Evolutionary conservation across 1,140 invertebrate species (phyloP).

Genomic region (Drosophila varians): DNA sequence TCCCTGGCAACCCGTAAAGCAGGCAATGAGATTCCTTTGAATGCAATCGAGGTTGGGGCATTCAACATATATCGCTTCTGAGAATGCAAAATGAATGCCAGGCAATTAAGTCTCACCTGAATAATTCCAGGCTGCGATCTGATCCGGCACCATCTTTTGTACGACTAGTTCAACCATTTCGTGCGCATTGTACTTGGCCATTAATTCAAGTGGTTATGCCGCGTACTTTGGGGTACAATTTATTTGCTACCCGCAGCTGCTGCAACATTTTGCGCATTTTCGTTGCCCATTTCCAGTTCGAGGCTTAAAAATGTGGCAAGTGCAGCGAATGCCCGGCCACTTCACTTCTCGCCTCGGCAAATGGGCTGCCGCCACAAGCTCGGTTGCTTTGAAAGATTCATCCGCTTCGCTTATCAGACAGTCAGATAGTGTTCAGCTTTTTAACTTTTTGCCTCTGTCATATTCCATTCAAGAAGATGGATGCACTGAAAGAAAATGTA

Average conservation of each 20-base stretch:
- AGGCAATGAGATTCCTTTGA: constrained; percentile 1
- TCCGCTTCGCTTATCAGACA: constrained; percentile 60
- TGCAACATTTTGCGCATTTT: constrained; percentile 62
- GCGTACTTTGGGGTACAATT: constrained; percentile 37
- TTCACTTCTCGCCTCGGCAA: constrained; percentile 1
- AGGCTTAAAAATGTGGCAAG: constrained; percentile 38
- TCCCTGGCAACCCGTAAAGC: constrained; percentile 16
- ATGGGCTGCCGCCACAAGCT: constrained; percentile 35
- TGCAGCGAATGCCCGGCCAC: not conserved
- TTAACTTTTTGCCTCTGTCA: constrained; percentile 48
- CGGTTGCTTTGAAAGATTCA: constrained; percentile 49
- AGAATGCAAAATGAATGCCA: not conserved
- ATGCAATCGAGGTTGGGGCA: not conserved
- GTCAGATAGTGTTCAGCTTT: constrained; percentile 44
- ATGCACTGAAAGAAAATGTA: not conserved
- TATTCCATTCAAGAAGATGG: constrained; percentile 20
- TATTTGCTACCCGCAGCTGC: constrained; percentile 21
- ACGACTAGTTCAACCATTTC: constrained; percentile 2
- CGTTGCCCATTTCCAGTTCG: constrained; percentile 44
- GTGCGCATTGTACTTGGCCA: constrained; percentile 23
- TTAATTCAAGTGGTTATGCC: constrained; percentile 45
- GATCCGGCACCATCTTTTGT: constrained; percentile 24
- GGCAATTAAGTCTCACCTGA: constrained; percentile 20
- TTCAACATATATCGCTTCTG: not conserved
- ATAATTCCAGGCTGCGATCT: constrained; percentile 16